A percentile compares a stretch with the other conserved stretches of the same genome.
Evolutionary conservation across 2,113 vertebrate species (phyloP).

Genomic region (Ceuthmochares aereus): DNA sequence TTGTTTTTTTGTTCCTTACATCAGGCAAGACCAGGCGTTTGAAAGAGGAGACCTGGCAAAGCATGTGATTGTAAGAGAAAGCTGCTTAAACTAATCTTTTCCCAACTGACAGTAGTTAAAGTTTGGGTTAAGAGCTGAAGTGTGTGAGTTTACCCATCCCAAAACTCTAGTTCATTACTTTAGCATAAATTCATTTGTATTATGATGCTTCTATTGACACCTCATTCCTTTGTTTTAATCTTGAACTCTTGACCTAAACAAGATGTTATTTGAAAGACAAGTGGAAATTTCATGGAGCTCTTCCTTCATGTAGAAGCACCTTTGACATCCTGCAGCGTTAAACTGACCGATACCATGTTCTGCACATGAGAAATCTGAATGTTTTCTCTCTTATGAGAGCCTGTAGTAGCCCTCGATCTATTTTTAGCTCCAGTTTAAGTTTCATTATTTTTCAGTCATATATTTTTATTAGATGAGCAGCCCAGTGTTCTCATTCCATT

Average conservation of each 20-base stretch:
- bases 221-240: not conserved
- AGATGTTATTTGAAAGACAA: not conserved
- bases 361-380: not conserved
- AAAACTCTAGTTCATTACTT: not conserved
- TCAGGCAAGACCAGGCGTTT: not conserved
- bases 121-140: not conserved
- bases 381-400: not conserved
- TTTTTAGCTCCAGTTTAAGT: not conserved
- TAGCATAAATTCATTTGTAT: not conserved
- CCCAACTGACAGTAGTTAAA: not conserved
- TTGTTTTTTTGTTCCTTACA: not conserved
- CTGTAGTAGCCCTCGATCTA: fast-evolving
- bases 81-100: not conserved
- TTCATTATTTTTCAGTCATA: not conserved
- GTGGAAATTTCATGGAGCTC: not conserved
- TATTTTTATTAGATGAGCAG: not conserved
- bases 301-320: not conserved
- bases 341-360: not conserved
- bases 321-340: not conserved
- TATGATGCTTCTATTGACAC: not conserved
- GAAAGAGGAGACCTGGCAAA: not conserved
- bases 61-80: not conserved
- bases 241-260: not conserved
- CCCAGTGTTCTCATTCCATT: not conserved
- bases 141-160: not conserved